Evolutionary conservation across 2,797 vertebrate genomes (phyloP), one percentile per base, ranked within the genome.

Genomic region (Gallinago nigripennis): DNA sequence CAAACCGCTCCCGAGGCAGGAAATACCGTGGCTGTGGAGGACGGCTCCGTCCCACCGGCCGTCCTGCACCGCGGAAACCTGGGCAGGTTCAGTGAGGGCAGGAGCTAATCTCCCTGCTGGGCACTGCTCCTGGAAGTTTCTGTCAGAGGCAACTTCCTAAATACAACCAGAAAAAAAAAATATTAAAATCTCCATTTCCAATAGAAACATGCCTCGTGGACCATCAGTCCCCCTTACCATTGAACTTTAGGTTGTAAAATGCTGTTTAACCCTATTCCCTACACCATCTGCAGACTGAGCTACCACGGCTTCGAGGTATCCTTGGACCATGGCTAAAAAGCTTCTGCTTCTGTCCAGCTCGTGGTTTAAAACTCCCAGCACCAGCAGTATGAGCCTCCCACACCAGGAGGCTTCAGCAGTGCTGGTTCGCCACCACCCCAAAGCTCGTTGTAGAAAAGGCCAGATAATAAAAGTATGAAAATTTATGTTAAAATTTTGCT

Each of bases 21-120:
- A 92, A 96, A 95, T 54, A 18, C 65, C 1, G 2, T 43, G 51
- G 76, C 39, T 43, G 87, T 65, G 27, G 56, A 23, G 71, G 13
- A 83, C 6, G 21, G 63, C 71, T 53, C 30, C 1, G 1, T 69
- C 86, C 77, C 21, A 14, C 87, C 4, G 2, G 27, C 0, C 0
- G 11, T n/a, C 72, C 82, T 53, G 69, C 43, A 20, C 53, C 37
- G 1, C 6, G 1, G 64, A 50, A 53, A 80, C 20, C 65, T 35
- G 65, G n/a, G 43, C 15, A 70, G 28, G 57, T n/a, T 70, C 30
- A 30, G 60, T 0, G 0, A 37, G 46, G 46, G 70, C 56, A 77
- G 43, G 37, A 66, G 19, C 6, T 11, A 4, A 57, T 9, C 64
- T 56, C 65, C 31, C 27, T 15, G 5, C 46, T 4, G 1, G 4